Evolutionary conservation across 1,140 invertebrate species (phyloP), one percentile per base, ranked within the genome.

Genomic region (Anoplophora glabripennis): DNA sequence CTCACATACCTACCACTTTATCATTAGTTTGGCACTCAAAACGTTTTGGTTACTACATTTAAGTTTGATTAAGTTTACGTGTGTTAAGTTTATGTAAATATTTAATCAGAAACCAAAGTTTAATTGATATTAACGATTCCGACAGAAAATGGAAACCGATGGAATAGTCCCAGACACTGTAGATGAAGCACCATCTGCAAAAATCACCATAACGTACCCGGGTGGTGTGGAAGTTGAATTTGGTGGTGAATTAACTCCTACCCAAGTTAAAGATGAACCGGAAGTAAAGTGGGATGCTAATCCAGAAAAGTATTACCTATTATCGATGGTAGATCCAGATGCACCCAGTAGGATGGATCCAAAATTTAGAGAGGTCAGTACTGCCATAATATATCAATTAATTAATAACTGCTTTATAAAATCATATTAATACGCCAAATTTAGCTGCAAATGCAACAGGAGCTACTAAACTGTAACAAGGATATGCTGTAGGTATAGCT

Each of bases 251-350:
- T 70, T 89, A 7, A 90, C 92, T 36, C 88, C 88, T 1, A 88
- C 85, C 1, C 80, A 87, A 66, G 87, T 89, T 1, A 87, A 87
- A 71, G 81, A 87, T 74, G 72, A 78, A 53, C 87, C 88, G 0
- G 76, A 69, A 1, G 80, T 90, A 4, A 71, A 74, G 11, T 91
- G 84, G 83, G 73, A 80, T 9, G 83, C 83, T 12, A 81, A 84
- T 1, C 56, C 77, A 0, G 76, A 80, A 57, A 67, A 76, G 33
- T 83, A 81, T 60, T 95, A 94, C 71, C 90, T 89, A 8, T 75
- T 95, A 0, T 84, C 85, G 53, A 87, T 93, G 89, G 88, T 82
- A 38, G 93, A 94, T 86, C 86, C 89, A 51, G 88, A 90, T 79
- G 87, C 87, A 8, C 88, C 88, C 1, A 86, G 80, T 66, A 78